Base-by-base conservation (phyloP, 1,140 invertebrate genomes). In the Vanessa atalanta region DNA sequence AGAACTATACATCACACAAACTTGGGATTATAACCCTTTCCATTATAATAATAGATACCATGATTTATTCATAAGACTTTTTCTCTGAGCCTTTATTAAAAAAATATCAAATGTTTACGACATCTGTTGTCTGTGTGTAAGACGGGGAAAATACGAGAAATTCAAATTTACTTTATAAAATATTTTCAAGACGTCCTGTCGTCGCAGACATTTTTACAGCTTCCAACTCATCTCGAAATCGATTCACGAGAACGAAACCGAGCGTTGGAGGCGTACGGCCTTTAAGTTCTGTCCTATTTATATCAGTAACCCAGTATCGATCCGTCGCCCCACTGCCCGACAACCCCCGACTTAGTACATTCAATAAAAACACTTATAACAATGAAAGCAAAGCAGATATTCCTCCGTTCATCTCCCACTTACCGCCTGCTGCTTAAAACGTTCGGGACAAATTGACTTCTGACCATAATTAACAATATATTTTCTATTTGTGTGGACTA, bases 221-320 rank as follows among this genome's bases (percentile, higher is more conserved):
- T 81, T 83, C 81, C 76, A 67, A 79, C 81, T 82, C 81, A 81
- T 79, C 76, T 79, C 71, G 78, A 66, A 80, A 84, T 87, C 81
- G 82, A 84, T 84, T 85, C 77, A 79, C 75, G 70, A 83, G 75
- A 88, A 88, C 78, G 84, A 88, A 88, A 89, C 81, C 79, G 85
- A 87, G 82, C 80, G 82, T 82, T 82, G 75, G 80, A 73, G 76
- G 79, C 80, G 77, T 79, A 80, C 83, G 85, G 83, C 83, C 87
- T 85, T 83, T 83, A 84, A 89, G 78, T 91, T 89, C 81, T 86
- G 88, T 86, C 88, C 88, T 90, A 91, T 91, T 87, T 91, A 89
- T 90, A 88, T 85, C 84, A 80, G 83, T 89, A 87, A 86, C 86
- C 83, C 82, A 77, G 81, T 90, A 91, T 90, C 88, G 88, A 91